phyloP scores from a whole-genome alignment of 2,113 vertebrate species.

The Callipepla squamata region DNA sequence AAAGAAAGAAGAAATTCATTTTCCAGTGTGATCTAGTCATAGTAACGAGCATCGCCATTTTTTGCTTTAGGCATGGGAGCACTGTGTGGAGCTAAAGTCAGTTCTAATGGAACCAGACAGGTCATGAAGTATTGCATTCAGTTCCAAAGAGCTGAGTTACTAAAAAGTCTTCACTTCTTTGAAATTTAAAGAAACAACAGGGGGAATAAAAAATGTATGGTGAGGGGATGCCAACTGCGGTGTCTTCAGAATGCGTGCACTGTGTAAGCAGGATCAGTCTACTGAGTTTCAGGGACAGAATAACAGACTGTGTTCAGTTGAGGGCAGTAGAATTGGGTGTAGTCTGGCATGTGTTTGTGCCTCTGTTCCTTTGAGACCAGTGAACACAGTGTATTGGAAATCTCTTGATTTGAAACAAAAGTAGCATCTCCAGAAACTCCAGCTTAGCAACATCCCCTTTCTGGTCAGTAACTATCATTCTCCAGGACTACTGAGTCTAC shows the following conservation, averaged over 20 bases:
- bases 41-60: background rate
- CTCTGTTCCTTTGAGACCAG: background rate
- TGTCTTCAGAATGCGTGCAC: background rate
- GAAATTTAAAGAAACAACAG: background rate
- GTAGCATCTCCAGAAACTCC: background rate
- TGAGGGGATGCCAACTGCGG: fast-evolving
- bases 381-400: background rate
- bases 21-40: background rate
- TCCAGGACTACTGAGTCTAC: background rate
- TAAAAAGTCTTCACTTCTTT: background rate
- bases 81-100: background rate
- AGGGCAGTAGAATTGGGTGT: background rate
- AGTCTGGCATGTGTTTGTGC: background rate
- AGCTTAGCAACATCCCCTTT: background rate
- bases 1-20: background rate
- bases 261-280: background rate
- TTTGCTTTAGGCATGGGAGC: background rate
- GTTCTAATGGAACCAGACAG: background rate
- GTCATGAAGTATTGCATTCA: background rate
- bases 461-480: background rate
- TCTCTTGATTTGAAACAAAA: background rate
- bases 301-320: background rate
- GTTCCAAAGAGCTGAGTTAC: background rate
- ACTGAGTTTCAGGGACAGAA: background rate
- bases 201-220: fast-evolving